Conservation (phyloP, 30 jellyfish, hydroid and myxozoan species). For the Sanderia malayensis region DNA sequence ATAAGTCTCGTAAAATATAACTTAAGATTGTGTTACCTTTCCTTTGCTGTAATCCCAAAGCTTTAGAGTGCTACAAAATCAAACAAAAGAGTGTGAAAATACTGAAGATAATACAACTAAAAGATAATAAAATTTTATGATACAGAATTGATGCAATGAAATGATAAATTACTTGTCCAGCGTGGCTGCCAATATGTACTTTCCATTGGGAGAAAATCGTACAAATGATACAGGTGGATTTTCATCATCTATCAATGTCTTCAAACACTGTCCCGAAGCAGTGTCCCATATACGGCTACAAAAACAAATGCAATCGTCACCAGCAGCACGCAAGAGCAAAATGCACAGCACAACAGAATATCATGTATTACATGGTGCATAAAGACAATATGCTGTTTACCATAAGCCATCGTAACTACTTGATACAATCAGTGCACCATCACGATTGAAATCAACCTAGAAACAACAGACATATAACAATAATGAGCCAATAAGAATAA, state of each 20-base stretch:
- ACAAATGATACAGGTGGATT: conserved; percentile 95
- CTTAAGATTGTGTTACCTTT: too few species aligned
- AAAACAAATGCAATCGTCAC: neutral
- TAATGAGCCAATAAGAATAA: too few species aligned
- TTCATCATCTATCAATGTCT: conserved; percentile 85
- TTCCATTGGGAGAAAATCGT: conserved; percentile 92
- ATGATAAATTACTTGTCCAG: conserved; percentile 72
- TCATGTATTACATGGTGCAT: too few species aligned
- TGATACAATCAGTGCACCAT: conserved; percentile 94
- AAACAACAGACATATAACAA: too few species aligned
- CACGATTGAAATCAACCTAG: conserved; percentile 89
- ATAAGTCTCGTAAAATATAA: too few species aligned
- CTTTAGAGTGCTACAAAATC: conserved; percentile 83
- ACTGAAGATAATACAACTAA: conserved; percentile 30
- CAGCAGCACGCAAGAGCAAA: too few species aligned
- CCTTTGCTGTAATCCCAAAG: conserved; percentile 97
- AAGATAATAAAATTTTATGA: neutral
- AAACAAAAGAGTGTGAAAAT: conserved; percentile 75
- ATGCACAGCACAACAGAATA: too few species aligned
- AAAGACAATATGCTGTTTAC: too few species aligned
- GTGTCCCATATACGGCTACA: conserved; percentile 94
- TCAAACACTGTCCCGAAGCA: conserved; percentile 96
- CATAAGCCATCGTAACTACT: conserved; percentile 96
- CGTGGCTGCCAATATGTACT: conserved; percentile 91
- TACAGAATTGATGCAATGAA: neutral